Base-by-base conservation (phyloP, 2,888 invertebrate genomes). In the Metopia argyrocephala region DNA sequence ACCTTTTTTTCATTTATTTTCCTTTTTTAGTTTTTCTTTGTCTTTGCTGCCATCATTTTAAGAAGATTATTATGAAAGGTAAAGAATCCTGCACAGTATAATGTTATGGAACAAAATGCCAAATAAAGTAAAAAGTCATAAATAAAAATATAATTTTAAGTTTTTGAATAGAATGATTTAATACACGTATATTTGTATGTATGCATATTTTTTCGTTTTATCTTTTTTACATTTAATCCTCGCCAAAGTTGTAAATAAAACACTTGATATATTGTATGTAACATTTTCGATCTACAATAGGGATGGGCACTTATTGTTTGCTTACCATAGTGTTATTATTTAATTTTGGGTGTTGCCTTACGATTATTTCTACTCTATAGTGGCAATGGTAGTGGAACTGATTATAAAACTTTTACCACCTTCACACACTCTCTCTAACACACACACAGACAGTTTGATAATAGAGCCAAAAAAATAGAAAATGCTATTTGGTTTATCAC, bases 221-320 rank as follows among this genome's bases (percentile, higher is more conserved):
- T 59, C 48, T 28, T 31, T 38, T 38, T 38, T 12, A 38, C 12
- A 3, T 38, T 38, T 38, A 3, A 15, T 38, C 38, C 38, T 38
- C 38, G 12, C 38, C 52, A 76, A 78, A 46, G 45, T 61, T 73
- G 73, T 78, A 78, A 78, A 73, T 66, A 78, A 78, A 78, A 66
- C 66, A 78, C 73, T 78, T 73, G 7, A 78, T 50, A 52, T 12
- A 9, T 38, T 38, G n/a, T n/a, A n/a, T n/a, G n/a, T n/a, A n/a
- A n/a, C 15, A 38, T 38, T 38, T 38, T 38, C 38, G 38, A 38
- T 38, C 38, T 38, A 38, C 15, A 38, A 38, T 38, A 38, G 15
- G 38, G 38, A 38, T 38, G 38, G 38, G 38, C 38, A 38, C 9
- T 38, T 38, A 38, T 38, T 38, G 38, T 38, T 38, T 38, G 15